Percentiles rank a stretch among this genome's conserved stretches.
Evolutionary conservation across 1,140 invertebrate species (phyloP).

Genomic region (Diorhabda sublineata): DNA sequence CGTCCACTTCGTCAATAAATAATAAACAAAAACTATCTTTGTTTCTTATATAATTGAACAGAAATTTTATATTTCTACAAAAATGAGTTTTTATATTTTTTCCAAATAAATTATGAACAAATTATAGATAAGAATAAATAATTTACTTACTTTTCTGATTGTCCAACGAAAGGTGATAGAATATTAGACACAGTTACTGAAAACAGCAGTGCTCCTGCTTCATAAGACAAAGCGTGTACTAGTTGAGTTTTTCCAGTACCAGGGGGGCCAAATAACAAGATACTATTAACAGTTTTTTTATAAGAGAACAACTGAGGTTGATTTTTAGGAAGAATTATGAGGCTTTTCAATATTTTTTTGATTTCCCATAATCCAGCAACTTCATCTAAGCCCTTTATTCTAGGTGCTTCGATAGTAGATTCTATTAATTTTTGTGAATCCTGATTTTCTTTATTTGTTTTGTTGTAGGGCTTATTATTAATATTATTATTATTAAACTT

Average conservation of each 20-base stretch:
- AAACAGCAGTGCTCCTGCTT: slow-evolving; percentile 52
- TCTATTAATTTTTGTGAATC: slow-evolving; percentile 3
- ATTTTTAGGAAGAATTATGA: slow-evolving; percentile 35
- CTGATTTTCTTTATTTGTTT: not conserved
- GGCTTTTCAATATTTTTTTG: slow-evolving; percentile 22
- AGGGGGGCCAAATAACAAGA: slow-evolving; percentile 68
- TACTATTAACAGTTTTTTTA: slow-evolving; percentile 44
- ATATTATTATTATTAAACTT: no score
- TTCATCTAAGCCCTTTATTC: slow-evolving; percentile 35
- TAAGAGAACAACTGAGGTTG: slow-evolving; percentile 41
- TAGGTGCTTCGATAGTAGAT: slow-evolving; percentile 27
- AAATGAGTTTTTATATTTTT: not conserved
- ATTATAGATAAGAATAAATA: slow-evolving; percentile 12
- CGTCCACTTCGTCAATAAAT: slow-evolving; percentile 61
- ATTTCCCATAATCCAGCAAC: slow-evolving; percentile 32
- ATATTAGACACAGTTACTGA: slow-evolving; percentile 54
- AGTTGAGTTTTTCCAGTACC: slow-evolving; percentile 69
- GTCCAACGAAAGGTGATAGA: slow-evolving; percentile 54
- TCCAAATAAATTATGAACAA: slow-evolving; percentile 2
- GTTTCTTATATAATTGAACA: slow-evolving; percentile 49
- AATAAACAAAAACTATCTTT: slow-evolving; percentile 48
- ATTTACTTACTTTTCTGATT: slow-evolving; percentile 55
- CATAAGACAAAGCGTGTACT: slow-evolving; percentile 54
- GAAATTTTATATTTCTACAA: slow-evolving; percentile 48
- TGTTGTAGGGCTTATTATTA: no score